Evolutionary conservation across 2,888 invertebrate species (phyloP).

Genomic region (Nephrocerus scutellatus): DNA sequence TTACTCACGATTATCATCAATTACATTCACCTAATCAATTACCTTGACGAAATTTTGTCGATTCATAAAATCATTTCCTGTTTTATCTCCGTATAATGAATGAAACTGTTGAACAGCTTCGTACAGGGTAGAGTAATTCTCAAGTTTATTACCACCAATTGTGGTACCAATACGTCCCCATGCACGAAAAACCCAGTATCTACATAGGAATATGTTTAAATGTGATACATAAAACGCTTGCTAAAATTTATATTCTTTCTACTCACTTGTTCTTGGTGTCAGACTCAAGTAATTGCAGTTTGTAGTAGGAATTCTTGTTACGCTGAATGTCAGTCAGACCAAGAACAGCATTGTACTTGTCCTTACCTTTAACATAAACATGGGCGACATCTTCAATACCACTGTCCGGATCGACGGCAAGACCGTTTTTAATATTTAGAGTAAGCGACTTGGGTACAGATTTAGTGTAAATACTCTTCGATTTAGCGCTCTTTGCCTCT

Average conservation of each 20-base stretch:
- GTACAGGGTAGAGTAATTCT: constrained; percentile 47
- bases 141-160: constrained; percentile 69
- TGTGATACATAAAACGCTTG: neutral
- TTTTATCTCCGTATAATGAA: constrained; percentile 64
- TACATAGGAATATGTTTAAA: too few relatives aligned
- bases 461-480: constrained; percentile 56
- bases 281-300: constrained; percentile 78
- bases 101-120: constrained; percentile 61
- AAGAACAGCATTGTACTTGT: constrained; percentile 69
- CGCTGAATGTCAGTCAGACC: constrained; percentile 77
- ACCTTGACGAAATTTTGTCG: constrained; percentile 61
- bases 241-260: too few relatives aligned
- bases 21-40: constrained; percentile 1
- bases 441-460: constrained; percentile 57
- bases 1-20: neutral
- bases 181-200: constrained; percentile 76
- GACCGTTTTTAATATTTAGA: constrained; percentile 70
- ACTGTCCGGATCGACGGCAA: constrained; percentile 89
- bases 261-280: constrained; percentile 57
- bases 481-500: constrained; percentile 55
- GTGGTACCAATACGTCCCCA: constrained; percentile 98
- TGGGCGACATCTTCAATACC: constrained; percentile 70
- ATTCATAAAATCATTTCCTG: constrained; percentile 71
- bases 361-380: constrained; percentile 57
- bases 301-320: constrained; percentile 91